Base-by-base conservation (phyloP, 2,888 invertebrate species). In the Cecidostiba fungosa region DNA sequence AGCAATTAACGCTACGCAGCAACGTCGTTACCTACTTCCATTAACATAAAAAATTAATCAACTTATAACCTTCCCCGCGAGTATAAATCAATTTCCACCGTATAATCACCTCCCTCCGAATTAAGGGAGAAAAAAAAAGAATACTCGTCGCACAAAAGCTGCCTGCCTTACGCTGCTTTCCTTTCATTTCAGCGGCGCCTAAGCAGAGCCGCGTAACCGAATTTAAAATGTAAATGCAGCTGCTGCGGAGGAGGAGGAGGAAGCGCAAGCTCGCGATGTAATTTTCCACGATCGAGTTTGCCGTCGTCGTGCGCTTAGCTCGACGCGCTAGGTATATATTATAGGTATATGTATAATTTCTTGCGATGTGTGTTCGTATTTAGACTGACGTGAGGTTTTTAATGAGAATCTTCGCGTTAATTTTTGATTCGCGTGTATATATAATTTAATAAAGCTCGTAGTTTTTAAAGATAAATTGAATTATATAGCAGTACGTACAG, bases 171-270 rank as follows among this genome's bases (percentile, higher is more conserved):
- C 36, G 32, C 83, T 87, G 82, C 87, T 84, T 85, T 87, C 85
- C 86, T 88, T 88, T 87, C 85, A 85, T 88, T 87, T 88, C 43
- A 43, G 59, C 69, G 23, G n/a, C 32, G 62, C 77, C 78, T 84
- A 84, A 85, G 89, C 86, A 88, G 85, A 88, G 87, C 66, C 32
- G 86, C 86, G 83, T 85, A 88, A 88, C 87, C 81, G 80, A 85
- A 89, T 89, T 89, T 88, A 85, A 88, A 88, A 89, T 89, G 89
- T 87, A 90, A 90, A 90, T 89, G 86, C 87, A 78, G 43, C 36
- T 43, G 12, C 43, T 6, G 39, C 39, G 1, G 32, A 1, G 43
- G 10, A 43, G 80, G 84, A 77, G 76, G 77, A 82, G 77, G 77
- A 62, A 23, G 16, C 26, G 23, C 62, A 36, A 78, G 77, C 77